Conservation (phyloP, 1,140 invertebrate genomes). For the Hycleus phaleratus region DNA sequence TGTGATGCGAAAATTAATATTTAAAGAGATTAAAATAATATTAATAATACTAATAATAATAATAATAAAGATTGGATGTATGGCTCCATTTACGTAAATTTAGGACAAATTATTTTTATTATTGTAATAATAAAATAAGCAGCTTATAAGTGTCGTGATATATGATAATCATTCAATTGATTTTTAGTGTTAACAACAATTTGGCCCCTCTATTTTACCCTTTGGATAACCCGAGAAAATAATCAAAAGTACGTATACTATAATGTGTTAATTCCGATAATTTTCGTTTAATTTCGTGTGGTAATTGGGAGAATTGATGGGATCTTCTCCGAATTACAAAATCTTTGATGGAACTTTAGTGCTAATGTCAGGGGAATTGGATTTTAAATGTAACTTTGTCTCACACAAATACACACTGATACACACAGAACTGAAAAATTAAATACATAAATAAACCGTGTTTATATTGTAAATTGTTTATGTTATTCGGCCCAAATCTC, state of each 20-base stretch:
- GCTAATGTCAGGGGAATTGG: no score
- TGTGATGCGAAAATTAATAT: not conserved
- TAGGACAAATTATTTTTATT: constrained; percentile 32
- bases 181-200: not conserved
- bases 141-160: constrained; percentile 35
- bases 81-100: constrained; percentile 23
- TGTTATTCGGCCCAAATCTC: constrained; percentile 7
- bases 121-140: constrained; percentile 26
- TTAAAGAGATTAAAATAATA: not conserved
- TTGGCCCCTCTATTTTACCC: no score
- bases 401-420: constrained; percentile 2
- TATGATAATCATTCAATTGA: constrained; percentile 25
- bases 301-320: no score
- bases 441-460: constrained; percentile 29
- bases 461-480: constrained; percentile 30
- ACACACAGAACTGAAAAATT: constrained; percentile 23
- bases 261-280: no score
- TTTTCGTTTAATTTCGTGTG: no score
- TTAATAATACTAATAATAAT: constrained; percentile 8
- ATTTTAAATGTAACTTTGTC: not conserved
- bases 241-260: no score
- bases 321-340: no score
- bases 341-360: no score
- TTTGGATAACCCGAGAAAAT: no score
- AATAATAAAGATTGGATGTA: constrained; percentile 19